phyloP scores from a whole-genome alignment of 2,888 invertebrate species.

The Troglohyphantes excavatus region DNA sequence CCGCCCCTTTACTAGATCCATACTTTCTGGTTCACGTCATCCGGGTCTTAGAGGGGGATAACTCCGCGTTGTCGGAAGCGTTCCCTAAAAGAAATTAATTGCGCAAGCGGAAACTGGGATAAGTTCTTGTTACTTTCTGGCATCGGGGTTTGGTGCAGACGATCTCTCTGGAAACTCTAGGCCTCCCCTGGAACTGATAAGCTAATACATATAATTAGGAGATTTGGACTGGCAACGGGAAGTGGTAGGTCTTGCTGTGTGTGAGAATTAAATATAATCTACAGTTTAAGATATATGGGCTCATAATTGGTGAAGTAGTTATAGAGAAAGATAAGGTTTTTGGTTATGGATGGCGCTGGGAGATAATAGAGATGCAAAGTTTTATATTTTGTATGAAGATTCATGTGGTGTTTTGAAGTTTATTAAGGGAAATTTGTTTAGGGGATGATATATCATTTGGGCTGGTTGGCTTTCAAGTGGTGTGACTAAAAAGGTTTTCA shows the following conservation, averaged over 20 bases:
- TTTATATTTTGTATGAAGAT: too few relatives aligned
- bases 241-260: neutral
- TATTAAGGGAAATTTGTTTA: too few relatives aligned
- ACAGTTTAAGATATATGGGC: neutral
- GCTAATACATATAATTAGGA: constrained; percentile 7
- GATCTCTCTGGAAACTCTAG: neutral
- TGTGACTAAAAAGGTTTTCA: too few relatives aligned
- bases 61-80: constrained; percentile 13
- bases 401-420: too few relatives aligned
- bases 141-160: neutral
- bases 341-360: neutral
- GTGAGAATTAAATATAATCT: neutral
- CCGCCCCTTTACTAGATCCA: neutral
- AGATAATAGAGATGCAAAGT: too few relatives aligned
- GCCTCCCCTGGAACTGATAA: neutral
- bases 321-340: neutral
- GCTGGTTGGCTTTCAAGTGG: too few relatives aligned
- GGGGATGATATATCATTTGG: too few relatives aligned
- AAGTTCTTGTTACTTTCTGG: constrained; percentile 31
- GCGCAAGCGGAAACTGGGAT: constrained; percentile 58
- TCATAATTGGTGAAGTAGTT: constrained; percentile 1
- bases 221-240: neutral
- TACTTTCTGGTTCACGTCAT: constrained; percentile 9
- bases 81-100: constrained; percentile 55
- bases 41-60: constrained; percentile 24